phyloP scores from a whole-genome alignment of 2,113 vertebrate genomes.

The Lates calcarifer region DNA sequence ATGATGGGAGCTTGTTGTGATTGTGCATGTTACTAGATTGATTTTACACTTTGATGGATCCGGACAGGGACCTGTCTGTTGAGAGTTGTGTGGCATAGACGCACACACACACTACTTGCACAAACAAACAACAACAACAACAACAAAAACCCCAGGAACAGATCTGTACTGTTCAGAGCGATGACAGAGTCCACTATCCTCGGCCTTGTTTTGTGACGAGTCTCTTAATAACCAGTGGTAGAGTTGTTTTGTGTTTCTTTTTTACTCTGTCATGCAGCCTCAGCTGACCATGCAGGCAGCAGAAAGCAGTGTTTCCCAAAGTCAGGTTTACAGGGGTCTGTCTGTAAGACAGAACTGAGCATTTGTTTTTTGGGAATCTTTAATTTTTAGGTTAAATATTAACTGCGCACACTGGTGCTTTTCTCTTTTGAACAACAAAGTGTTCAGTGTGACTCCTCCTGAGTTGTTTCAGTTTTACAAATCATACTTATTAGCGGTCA shows the following conservation, averaged over 20 bases:
- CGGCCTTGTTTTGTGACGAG: constrained; percentile 47
- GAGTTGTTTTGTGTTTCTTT: constrained; percentile 59
- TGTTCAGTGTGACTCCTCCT: background rate
- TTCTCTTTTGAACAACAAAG: background rate
- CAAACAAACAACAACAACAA: too few species aligned
- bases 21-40: constrained; percentile 51
- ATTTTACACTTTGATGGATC: constrained; percentile 67
- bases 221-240: constrained; percentile 64
- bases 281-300: constrained; percentile 1
- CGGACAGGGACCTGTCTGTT: constrained; percentile 57
- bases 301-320: constrained; percentile 4
- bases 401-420: background rate
- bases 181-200: constrained; percentile 34
- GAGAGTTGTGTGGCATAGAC: constrained; percentile 1
- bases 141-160: constrained; percentile 3
- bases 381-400: background rate
- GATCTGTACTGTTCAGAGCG: constrained; percentile 38
- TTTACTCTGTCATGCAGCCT: constrained; percentile 45
- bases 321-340: constrained; percentile 3
- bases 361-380: constrained; percentile 10
- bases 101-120: background rate
- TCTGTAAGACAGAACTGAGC: background rate
- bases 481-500: constrained; percentile 4
- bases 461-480: background rate
- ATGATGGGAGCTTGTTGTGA: constrained; percentile 49